phyloP scores from a whole-genome alignment of 2,888 invertebrate species.

The Diaprepes abbreviatus region DNA sequence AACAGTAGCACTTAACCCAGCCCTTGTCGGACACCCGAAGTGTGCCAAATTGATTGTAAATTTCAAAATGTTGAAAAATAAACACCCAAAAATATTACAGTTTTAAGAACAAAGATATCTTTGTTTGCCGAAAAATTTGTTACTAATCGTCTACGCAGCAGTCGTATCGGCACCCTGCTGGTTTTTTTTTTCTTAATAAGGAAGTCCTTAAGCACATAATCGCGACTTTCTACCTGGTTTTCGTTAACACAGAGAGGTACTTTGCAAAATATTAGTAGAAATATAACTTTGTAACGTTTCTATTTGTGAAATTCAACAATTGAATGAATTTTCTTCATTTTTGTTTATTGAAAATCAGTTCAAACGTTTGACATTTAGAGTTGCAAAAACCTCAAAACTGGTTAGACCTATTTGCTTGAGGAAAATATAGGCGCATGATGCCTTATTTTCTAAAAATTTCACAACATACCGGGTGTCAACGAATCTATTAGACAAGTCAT shows the following conservation, averaged over 20 bases:
- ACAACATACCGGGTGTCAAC: too few species aligned
- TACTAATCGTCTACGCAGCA: neutral
- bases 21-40: constrained; percentile 5
- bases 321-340: too few species aligned
- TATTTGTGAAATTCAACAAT: too few species aligned
- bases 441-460: too few species aligned
- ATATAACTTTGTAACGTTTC: too few species aligned
- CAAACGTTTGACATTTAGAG: too few species aligned
- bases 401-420: too few species aligned
- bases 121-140: constrained; percentile 16
- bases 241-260: neutral
- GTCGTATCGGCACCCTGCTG: neutral
- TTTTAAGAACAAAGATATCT: constrained; percentile 27
- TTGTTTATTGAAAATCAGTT: too few species aligned
- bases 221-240: constrained; percentile 23
- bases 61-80: constrained; percentile 16
- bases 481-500: too few species aligned
- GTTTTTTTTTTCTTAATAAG: neutral
- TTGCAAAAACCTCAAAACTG: too few species aligned
- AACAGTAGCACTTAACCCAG: constrained; percentile 18
- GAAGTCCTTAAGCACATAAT: constrained; percentile 30
- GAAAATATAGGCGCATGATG: too few species aligned
- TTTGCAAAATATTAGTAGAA: too few species aligned
- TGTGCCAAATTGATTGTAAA: constrained; percentile 24
- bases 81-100: neutral